Evolutionary conservation across 2,113 vertebrate species (phyloP).

Genomic region (Upupa epops): DNA sequence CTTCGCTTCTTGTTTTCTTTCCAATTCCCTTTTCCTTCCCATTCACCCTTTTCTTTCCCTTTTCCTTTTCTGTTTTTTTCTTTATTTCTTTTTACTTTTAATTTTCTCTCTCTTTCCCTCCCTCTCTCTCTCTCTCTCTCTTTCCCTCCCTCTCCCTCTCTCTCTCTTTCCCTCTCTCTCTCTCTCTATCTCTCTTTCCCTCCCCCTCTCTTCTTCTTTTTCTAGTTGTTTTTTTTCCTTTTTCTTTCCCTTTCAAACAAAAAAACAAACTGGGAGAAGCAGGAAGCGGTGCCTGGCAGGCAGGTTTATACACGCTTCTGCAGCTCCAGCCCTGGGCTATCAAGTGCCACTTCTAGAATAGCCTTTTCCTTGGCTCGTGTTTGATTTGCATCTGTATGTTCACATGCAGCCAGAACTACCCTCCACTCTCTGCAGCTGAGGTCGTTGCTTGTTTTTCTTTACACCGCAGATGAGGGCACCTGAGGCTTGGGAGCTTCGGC

Average conservation of each 20-base stretch:
- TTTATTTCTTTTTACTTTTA: rapidly evolving
- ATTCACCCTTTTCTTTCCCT: neutral
- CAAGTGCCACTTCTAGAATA: slow-evolving; percentile 33
- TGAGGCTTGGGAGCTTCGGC: neutral
- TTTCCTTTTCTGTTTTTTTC: neutral
- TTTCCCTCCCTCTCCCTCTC: neutral
- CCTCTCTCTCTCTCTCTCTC: rapidly evolving
- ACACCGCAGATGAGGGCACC: neutral
- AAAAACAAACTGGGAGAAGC: neutral
- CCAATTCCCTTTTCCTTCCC: too few relatives aligned
- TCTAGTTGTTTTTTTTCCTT: rapidly evolving
- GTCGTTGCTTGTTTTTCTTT: neutral
- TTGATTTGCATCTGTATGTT: slow-evolving; percentile 33
- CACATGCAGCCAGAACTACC: slow-evolving; percentile 16
- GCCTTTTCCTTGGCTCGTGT: neutral
- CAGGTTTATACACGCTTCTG: neutral
- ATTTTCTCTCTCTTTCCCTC: rapidly evolving
- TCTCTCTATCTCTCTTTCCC: rapidly evolving
- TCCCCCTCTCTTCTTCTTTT: rapidly evolving
- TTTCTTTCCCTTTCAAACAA: neutral
- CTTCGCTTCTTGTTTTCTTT: too few relatives aligned
- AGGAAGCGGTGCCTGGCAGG: neutral
- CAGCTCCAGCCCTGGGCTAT: slow-evolving; percentile 32
- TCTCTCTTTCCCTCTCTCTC: rapidly evolving
- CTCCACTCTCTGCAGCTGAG: neutral